phyloP scores from a whole-genome alignment of 2,888 invertebrate species.

The Mystacides longicornis region DNA sequence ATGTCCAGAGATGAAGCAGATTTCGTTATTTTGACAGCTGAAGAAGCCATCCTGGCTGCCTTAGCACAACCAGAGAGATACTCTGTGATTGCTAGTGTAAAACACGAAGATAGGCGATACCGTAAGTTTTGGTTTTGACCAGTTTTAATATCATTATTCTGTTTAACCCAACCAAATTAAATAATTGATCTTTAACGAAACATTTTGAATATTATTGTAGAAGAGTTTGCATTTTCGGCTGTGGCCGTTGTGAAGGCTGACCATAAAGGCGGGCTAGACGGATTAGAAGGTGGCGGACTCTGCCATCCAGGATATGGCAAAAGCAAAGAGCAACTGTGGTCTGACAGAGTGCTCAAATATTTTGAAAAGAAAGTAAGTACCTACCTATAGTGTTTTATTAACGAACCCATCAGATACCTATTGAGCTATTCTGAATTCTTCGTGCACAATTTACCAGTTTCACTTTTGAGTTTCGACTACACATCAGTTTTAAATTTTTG shows the following conservation, averaged over 20 bases:
- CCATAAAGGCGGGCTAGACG: slow-evolving; percentile 42
- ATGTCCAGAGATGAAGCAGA: slow-evolving; percentile 47
- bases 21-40: slow-evolving; percentile 53
- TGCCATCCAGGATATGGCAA: slow-evolving; percentile 61
- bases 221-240: slow-evolving; percentile 48
- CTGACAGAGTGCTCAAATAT: slow-evolving; percentile 52
- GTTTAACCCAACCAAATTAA: too few relatives aligned
- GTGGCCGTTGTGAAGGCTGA: slow-evolving; percentile 50
- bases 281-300: slow-evolving; percentile 46
- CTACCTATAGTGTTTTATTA: too few relatives aligned
- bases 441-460: too few relatives aligned
- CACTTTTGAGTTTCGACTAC: too few relatives aligned
- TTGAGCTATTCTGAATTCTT: too few relatives aligned
- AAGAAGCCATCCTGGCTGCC: slow-evolving; percentile 51
- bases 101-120: slow-evolving; percentile 33
- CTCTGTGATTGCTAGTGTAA: slow-evolving; percentile 44
- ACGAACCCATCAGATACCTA: too few relatives aligned
- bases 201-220: too few relatives aligned
- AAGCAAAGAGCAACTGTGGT: slow-evolving; percentile 45
- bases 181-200: too few relatives aligned
- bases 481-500: too few relatives aligned
- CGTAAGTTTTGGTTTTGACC: slow-evolving; percentile 34
- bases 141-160: not conserved
- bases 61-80: slow-evolving; percentile 38
- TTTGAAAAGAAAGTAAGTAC: slow-evolving; percentile 47